Evolutionary conservation across 64 coral and sea anemone genomes (phyloP).

Genomic region (Trachythela sp.): DNA sequence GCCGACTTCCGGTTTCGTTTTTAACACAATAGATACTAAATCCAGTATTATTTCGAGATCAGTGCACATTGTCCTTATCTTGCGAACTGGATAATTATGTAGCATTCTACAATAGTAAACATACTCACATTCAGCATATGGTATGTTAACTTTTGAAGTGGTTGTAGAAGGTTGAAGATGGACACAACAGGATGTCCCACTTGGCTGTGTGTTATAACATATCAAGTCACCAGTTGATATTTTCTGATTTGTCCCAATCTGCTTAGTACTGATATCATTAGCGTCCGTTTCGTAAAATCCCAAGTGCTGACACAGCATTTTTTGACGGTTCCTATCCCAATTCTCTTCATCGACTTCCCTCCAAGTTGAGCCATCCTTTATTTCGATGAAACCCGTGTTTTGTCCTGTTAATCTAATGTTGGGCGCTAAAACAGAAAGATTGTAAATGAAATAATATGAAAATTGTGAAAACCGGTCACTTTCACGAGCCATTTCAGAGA

Average conservation of each 20-base stretch:
- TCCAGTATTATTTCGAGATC: no score
- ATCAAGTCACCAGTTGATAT: not conserved
- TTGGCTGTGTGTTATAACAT: not conserved
- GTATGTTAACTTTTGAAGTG: not conserved
- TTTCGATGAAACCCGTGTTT: not conserved
- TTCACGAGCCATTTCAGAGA: no score
- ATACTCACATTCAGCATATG: not conserved
- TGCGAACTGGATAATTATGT: no score
- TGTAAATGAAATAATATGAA: no score
- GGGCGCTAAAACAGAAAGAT: not conserved
- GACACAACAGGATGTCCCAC: not conserved
- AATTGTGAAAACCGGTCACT: no score
- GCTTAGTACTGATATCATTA: not conserved
- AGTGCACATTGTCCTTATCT: no score
- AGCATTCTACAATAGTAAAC: no score
- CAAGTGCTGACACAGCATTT: not conserved
- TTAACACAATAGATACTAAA: no score
- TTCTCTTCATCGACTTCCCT: not conserved
- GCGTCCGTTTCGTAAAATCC: not conserved
- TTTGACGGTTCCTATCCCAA: not conserved
- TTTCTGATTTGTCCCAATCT: not conserved
- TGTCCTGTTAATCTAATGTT: not conserved
- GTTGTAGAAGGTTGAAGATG: not conserved
- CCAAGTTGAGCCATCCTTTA: not conserved
- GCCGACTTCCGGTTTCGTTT: no score